Conservation (phyloP, 2,888 invertebrate genomes). For the Tetragonisca angustula region DNA sequence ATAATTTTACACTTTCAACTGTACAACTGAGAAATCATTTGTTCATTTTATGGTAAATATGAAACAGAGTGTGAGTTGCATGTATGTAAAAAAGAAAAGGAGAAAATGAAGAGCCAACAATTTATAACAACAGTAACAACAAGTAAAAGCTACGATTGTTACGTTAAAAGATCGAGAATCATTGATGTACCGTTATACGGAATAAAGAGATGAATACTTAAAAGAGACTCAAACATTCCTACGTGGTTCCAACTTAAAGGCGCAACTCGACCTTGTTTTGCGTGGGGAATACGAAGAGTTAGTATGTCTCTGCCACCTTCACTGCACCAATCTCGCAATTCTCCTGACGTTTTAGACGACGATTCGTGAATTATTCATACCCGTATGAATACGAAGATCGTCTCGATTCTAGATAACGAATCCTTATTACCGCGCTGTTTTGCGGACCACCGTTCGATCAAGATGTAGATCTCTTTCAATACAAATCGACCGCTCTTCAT, state of each 20-base stretch:
- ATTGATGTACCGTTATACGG: conserved; percentile 53
- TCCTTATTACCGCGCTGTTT: conserved; percentile 19
- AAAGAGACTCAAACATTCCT: conserved; percentile 23
- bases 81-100: not conserved
- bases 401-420: conserved; percentile 15
- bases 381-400: conserved; percentile 4
- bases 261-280: conserved; percentile 35
- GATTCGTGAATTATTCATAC: conserved; percentile 34
- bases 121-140: not conserved
- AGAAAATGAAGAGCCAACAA: not conserved
- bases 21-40: not conserved
- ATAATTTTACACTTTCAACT: not conserved
- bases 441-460: not conserved
- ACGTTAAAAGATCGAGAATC: conserved; percentile 44
- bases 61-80: not conserved
- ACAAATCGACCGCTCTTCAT: not conserved
- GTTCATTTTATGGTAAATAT: not conserved
- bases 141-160: not conserved
- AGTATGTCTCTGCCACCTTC: conserved; percentile 16
- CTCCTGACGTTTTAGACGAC: conserved; percentile 29
- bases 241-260: conserved; percentile 40
- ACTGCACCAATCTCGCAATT: conserved; percentile 27
- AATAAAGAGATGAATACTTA: conserved; percentile 39
- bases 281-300: conserved; percentile 36
- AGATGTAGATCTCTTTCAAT: not conserved